phyloP scores from a whole-genome alignment of 2,113 vertebrate genomes.

The Zosterops japonicus region DNA sequence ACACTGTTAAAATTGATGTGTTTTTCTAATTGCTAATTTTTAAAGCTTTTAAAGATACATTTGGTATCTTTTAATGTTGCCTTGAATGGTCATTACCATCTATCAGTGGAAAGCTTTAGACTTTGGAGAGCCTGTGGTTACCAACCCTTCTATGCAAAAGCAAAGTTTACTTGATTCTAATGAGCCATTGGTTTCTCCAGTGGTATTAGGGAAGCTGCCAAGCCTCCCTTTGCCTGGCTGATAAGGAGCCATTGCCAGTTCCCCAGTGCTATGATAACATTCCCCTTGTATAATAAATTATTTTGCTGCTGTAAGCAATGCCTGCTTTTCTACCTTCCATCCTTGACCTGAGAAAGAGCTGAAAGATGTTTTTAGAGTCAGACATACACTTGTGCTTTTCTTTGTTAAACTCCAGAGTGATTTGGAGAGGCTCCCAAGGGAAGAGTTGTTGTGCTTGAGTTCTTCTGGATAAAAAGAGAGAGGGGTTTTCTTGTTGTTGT shows the following conservation, averaged over 20 bases:
- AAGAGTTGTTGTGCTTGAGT: not conserved
- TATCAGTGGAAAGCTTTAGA: not conserved
- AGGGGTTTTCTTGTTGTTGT: no score
- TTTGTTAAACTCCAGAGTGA: constrained; percentile 16
- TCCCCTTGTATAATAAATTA: not conserved
- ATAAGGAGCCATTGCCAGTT: not conserved
- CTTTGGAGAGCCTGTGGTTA: not conserved
- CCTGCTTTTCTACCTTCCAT: not conserved
- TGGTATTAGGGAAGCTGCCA: not conserved
- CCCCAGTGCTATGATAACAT: not conserved
- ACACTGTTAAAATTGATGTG: not conserved
- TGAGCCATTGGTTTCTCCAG: not conserved
- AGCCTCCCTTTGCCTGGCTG: not conserved
- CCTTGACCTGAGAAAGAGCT: constrained; percentile 4
- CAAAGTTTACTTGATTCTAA: not conserved
- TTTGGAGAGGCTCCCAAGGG: constrained; percentile 21
- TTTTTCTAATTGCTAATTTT: not conserved
- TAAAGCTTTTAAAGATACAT: not conserved
- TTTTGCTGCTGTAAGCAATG: not conserved
- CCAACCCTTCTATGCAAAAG: not conserved
- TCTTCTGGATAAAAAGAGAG: not conserved
- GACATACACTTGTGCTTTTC: not conserved
- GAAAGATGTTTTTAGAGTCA: not conserved
- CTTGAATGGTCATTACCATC: not conserved
- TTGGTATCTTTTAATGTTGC: not conserved